Conservation (phyloP, 2,797 vertebrate species). For the Urosaurus nigricauda region DNA sequence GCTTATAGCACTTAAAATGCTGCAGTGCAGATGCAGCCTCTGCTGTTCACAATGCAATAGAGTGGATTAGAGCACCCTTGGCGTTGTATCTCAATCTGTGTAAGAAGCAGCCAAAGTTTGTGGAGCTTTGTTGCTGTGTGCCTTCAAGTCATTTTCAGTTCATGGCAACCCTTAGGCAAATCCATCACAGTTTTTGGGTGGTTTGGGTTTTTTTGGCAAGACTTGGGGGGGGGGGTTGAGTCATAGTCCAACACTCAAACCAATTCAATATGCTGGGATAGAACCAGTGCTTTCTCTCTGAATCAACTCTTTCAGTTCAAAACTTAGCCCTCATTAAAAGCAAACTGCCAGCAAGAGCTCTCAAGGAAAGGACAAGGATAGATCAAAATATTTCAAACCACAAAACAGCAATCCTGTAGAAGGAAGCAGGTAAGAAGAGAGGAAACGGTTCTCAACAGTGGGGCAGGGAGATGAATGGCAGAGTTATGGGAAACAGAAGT, state of each 20-base stretch:
- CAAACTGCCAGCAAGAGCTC: neutral
- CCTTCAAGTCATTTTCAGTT: too few species aligned
- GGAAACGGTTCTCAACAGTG: too few species aligned
- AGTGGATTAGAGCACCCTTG: neutral
- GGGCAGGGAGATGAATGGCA: neutral
- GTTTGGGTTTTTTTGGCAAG: too few species aligned
- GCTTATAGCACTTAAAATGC: too few species aligned
- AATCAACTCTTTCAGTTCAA: neutral
- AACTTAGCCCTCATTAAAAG: neutral
- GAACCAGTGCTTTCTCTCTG: neutral
- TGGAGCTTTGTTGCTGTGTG: too few species aligned
- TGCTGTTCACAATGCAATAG: too few species aligned
- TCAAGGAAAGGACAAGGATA: neutral
- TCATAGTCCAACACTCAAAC: too few species aligned
- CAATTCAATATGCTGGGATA: neutral
- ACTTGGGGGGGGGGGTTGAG: too few species aligned
- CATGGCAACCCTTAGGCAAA: too few species aligned
- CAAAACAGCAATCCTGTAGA: neutral
- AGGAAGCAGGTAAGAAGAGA: neutral
- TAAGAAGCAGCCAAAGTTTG: neutral
- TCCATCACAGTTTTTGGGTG: too few species aligned
- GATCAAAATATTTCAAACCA: too few species aligned
- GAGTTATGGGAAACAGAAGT: neutral
- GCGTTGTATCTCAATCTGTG: neutral
- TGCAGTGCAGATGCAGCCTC: too few species aligned